These are phyloP conservation scores for Macrosiphum euphorbiae DNA, from an alignment of 2,888 invertebrate genomes.

Conservation along the genomic window DNA sequence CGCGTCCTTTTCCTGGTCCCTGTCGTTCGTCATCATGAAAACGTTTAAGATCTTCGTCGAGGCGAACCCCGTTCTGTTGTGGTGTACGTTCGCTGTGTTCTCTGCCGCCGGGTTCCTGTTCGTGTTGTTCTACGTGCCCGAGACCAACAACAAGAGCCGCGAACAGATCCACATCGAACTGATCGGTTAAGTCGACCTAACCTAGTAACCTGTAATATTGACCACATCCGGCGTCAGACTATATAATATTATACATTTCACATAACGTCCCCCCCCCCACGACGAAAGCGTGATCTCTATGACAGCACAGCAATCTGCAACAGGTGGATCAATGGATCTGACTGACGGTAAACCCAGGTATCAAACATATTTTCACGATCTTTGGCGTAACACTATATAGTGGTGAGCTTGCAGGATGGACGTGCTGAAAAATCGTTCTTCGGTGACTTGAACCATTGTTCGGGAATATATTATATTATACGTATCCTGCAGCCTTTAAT, in stretches of 20 bases:
- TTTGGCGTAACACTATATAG: neutral
- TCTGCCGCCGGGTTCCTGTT: conserved; percentile 66
- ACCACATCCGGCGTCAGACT: neutral
- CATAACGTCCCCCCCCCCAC: neutral
- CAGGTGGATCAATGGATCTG: neutral
- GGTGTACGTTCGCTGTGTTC: conserved; percentile 65
- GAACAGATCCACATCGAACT: conserved; percentile 66
- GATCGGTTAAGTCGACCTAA: neutral
- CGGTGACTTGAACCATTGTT: neutral
- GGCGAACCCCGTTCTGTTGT: conserved; percentile 64
- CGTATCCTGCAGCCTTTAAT: no score
- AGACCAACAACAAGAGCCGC: conserved; percentile 67
- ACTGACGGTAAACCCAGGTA: neutral
- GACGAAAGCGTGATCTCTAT: neutral
- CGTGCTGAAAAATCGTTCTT: neutral
- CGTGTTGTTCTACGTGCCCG: conserved; percentile 66
- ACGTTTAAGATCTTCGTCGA: conserved; percentile 76
- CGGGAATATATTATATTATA: neutral
- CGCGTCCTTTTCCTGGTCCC: conserved; percentile 70
- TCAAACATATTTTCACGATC: neutral
- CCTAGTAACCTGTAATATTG: neutral
- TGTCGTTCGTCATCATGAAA: conserved; percentile 70
- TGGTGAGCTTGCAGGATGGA: neutral
- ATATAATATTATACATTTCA: neutral
- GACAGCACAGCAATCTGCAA: neutral